Base-by-base conservation (phyloP, 2,113 vertebrate genomes). In the Onychostoma macrolepis region DNA sequence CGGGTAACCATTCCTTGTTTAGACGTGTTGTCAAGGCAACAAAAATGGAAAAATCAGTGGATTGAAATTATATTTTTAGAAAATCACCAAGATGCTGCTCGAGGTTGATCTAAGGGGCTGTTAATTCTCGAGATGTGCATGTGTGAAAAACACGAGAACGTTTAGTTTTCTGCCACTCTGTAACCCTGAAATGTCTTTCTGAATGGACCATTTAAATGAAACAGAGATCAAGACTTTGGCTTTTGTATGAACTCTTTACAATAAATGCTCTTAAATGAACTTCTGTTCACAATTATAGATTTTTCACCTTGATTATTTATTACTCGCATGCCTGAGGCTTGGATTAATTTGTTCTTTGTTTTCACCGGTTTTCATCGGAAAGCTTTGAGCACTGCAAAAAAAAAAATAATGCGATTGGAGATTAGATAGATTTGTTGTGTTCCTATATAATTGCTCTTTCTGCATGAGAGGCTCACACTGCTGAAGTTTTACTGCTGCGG, bases 1-100 rank as follows among this genome's bases (percentile, higher is more conserved):
- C 88, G 85, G 94, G 95, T 93, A 93, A 95, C 95, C 90, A 89
- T 90, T 93, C 91, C 92, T 95, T 96, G 94, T 95, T 96, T 95
- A 91, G 93, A 93, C 89, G 79, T 91, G 94, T 95, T 92, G 94
- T 94, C 94, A 95, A 92, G 94, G 95, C 92, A 94, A 95, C 94
- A 94, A 94, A 94, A 90, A 92, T 89, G 87, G 80, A 87, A 88
- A 90, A 92, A 89, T 85, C 90, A 92, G 91, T 88, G 93, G 45
- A 80, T 74, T 91, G 90, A 92, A 93, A 91, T 92, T 45, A 88
- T 92, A 91, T 91, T 91, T 93, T 94, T 92, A 84, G 89, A 93
- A 93, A 94, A 92, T 93, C 94, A 93, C 85, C 91, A 17, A 85
- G 86, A 93, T 92, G 90, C 91, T 93, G 93, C 88, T 86, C 82